Evolutionary conservation across 2,797 vertebrate genomes (phyloP).

Genomic region (Pipistrellus kuhlii): DNA sequence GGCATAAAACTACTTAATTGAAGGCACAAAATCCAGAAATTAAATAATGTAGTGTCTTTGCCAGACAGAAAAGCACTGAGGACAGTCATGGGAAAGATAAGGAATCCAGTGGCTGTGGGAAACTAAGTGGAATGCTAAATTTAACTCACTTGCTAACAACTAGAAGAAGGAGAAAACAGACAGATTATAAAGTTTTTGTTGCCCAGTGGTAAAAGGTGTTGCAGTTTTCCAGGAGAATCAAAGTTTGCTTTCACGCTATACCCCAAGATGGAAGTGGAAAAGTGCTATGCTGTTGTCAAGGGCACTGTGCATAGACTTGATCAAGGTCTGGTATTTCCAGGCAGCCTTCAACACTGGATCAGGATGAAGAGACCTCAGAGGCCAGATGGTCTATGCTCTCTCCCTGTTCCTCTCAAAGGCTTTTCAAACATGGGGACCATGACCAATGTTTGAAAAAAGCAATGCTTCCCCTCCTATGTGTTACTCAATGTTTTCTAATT

Average conservation of each 20-base stretch:
- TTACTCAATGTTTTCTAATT: neutral
- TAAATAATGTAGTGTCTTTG: neutral
- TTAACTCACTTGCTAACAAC: neutral
- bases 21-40: neutral
- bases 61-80: neutral
- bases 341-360: neutral
- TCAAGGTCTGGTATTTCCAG: neutral
- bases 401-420: neutral
- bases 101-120: neutral
- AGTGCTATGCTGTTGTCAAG: neutral
- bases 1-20: neutral
- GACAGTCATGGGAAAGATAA: neutral
- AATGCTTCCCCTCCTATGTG: neutral
- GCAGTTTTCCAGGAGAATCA: neutral
- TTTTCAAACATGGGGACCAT: neutral
- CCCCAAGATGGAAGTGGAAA: neutral
- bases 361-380: neutral
- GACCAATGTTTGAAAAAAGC: neutral
- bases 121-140: neutral
- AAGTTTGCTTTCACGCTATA: neutral
- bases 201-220: neutral
- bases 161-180: neutral
- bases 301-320: too few species aligned
- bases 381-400: neutral
- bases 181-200: neutral